Base-by-base conservation (phyloP, 1,140 invertebrate species). In the Ectropis grisescens region DNA sequence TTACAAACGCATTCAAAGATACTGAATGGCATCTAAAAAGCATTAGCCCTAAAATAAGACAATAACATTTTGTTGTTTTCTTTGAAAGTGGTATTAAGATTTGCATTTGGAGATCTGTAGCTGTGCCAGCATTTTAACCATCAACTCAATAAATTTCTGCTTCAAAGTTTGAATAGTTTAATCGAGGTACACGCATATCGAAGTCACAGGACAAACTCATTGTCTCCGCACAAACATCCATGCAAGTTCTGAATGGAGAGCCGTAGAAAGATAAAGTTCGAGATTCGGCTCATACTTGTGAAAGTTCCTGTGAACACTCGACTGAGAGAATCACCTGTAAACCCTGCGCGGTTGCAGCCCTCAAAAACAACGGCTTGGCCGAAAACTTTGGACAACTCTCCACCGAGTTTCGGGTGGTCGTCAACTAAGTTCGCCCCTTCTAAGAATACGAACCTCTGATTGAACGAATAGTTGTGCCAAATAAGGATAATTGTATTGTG, bases 161-260 rank as follows among this genome's bases (percentile, higher is more conserved):
- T n/a, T n/a, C n/a, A 19, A 19, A 19, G 16, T 19, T 19, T 19
- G 16, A 19, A 46, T 41, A 47, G 48, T 53, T 52, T 47, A 53
- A 41, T 40, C 45, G 42, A 49, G 39, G 43, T 42, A 42, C 27
- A 47, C 39, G 50, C 48, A 49, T 61, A 54, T 52, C 29, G 37
- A 51, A 58, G 45, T 53, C 41, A 43, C 42, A 58, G 52, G 46
- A 50, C 44, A 56, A 62, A 53, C 51, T 58, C 55, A 58, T 55
- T 55, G 51, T 56, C 44, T 51, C 44, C 34, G 24, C 33, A 32
- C 45, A 46, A 49, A 46, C 52, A 48, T 47, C 36, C 39, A 25
- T 37, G 50, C 46, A 53, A 53, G 37, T 56, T 54, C 44, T 54
- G 40, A 47, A 48, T 56, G 41, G 46, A 50, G 47, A 50, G 47